Conservation (phyloP, 2,797 vertebrate genomes). For the Danionella dracula region DNA sequence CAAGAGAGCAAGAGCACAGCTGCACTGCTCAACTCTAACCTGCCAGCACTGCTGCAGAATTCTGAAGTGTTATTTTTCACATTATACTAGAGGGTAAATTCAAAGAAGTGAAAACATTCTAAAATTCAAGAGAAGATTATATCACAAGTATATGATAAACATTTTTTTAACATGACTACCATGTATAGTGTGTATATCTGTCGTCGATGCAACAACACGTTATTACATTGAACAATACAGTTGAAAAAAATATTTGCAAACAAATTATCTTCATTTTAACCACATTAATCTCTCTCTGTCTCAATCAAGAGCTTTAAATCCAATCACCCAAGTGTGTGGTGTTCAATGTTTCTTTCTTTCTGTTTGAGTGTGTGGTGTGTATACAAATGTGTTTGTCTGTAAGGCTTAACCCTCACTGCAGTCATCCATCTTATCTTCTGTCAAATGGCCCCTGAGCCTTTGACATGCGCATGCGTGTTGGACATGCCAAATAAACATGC, state of each 20-base stretch:
- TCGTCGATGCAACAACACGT: no score
- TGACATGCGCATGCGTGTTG: not conserved
- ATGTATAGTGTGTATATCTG: no score
- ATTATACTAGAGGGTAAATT: no score
- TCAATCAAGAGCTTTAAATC: not conserved
- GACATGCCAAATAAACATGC: not conserved
- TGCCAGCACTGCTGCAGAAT: no score
- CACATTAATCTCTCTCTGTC: constrained; percentile 2
- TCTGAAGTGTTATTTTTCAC: no score
- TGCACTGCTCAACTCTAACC: no score
- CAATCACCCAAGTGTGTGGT: not conserved
- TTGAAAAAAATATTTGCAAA: no score
- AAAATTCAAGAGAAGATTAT: no score
- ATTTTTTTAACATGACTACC: no score
- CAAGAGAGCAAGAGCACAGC: not conserved
- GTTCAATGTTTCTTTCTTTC: not conserved
- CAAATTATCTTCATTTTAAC: constrained; percentile 12
- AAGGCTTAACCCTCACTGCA: constrained; percentile 21
- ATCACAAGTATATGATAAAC: no score
- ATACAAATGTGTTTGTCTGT: not conserved
- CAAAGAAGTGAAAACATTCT: no score
- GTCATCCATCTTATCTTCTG: constrained; percentile 35
- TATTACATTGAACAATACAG: no score
- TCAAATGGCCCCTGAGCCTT: constrained; percentile 2
- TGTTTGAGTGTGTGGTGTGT: constrained; percentile 13